Base-by-base conservation (phyloP, 23 tunicate genomes). In the Ascidia mentula region DNA sequence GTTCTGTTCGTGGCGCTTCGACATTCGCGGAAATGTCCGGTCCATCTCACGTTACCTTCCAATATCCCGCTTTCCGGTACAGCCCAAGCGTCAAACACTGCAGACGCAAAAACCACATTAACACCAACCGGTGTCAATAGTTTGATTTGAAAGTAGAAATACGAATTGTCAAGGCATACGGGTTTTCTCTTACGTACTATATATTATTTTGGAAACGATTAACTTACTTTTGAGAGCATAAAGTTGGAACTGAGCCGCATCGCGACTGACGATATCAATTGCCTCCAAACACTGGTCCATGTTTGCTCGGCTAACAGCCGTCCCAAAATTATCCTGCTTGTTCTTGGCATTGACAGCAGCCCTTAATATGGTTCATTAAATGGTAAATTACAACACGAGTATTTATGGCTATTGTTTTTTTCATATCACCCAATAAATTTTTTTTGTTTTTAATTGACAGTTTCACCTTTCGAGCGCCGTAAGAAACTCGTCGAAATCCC, bases 11-110 rank as follows among this genome's bases (percentile, higher is more conserved):
- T 37, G 4, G 89, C 86, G 22, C 45, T 36, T 32, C 37, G 36
- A 74, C 96, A 90, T 80, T 90, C 89, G 35, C 84, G 40, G 65
- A 84, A 90, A 35, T 74, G 85, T 42, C 96, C 96, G 0, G 87
- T 77, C 86, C 87, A 90, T 36, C 85, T 42, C 7, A 76, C 82
- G 60, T 90, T 90, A 38, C 89, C 96, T 71, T 84, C 82, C 59
- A 79, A 76, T 6, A 90, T 75, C 32, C 96, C 96, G 31, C 86
- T 72, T 40, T 90, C 89, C 15, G 46, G 73, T 26, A 28, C 40
- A 6, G 75, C 96, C 89, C 89, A 80, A 0, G 96, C 69, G 75
- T 90, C 96, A 9, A 45, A 76, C 82, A 90, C 96, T 90, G 40
- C n/a, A n/a, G n/a, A n/a, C n/a, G n/a, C n/a, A n/a, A n/a, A n/a